Evolutionary conservation across 1,140 invertebrate genomes (phyloP).

Genomic region (Diabrotica undecimpunctata): DNA sequence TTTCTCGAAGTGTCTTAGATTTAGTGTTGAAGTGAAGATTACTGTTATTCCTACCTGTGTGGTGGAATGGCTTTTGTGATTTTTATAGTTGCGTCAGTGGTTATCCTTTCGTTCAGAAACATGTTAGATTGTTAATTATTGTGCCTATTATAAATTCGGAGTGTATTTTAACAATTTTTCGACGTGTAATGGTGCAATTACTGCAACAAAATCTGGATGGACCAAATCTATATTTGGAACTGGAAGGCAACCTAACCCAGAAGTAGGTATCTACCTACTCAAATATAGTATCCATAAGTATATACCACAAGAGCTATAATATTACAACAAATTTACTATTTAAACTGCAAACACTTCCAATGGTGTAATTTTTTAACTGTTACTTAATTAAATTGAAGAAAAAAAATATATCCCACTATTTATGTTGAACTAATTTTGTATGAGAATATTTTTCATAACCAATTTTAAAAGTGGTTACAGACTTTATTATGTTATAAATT

Average conservation of each 20-base stretch:
- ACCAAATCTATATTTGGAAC: slow-evolving; percentile 1
- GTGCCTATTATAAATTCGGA: background rate
- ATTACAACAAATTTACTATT: background rate
- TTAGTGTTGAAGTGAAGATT: background rate
- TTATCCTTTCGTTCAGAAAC: slow-evolving; percentile 1
- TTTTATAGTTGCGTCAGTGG: background rate
- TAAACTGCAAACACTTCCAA: background rate
- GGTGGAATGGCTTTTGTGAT: background rate
- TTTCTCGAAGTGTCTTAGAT: background rate
- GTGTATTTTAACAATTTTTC: background rate
- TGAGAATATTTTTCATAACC: background rate
- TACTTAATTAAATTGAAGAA: background rate
- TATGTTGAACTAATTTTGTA: background rate
- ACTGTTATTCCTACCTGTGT: background rate
- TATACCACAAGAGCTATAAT: too few relatives aligned
- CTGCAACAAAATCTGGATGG: background rate
- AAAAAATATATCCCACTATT: background rate
- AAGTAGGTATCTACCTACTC: background rate
- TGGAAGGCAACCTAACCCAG: slow-evolving; percentile 1
- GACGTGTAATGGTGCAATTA: background rate
- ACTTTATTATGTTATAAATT: too few relatives aligned
- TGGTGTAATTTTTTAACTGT: background rate
- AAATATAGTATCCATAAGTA: background rate
- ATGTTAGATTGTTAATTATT: background rate
- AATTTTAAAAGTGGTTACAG: too few relatives aligned